Percentiles rank a stretch among this genome's conserved stretches.
Conservation (phyloP, 2,797 vertebrate genomes). For the Gymnoscopelus microlampas region DNA sequence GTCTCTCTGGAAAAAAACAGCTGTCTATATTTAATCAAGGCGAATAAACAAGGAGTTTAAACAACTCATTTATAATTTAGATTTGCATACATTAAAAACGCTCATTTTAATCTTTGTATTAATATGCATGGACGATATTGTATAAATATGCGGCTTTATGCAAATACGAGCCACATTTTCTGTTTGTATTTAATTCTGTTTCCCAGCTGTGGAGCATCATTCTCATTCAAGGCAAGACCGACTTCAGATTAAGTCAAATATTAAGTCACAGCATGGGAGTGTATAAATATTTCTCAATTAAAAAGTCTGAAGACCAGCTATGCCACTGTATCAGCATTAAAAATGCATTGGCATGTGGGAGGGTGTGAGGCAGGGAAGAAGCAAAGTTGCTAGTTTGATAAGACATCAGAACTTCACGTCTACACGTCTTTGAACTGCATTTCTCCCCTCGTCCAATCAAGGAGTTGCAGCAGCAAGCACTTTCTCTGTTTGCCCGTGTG, state of each 20-base stretch:
- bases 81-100: constrained; percentile 86
- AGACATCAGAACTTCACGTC: constrained; percentile 73
- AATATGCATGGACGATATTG: constrained; percentile 85
- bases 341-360: constrained; percentile 75
- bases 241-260: constrained; percentile 80
- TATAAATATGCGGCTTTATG: constrained; percentile 88
- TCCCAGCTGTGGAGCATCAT: constrained; percentile 82
- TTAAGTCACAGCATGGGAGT: constrained; percentile 80
- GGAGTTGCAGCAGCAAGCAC: constrained; percentile 62
- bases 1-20: constrained; percentile 77
- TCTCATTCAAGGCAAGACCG: constrained; percentile 77
- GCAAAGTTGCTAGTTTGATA: constrained; percentile 70
- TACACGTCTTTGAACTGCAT: constrained; percentile 75
- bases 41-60: constrained; percentile 87
- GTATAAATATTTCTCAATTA: constrained; percentile 82
- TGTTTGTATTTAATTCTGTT: constrained; percentile 86
- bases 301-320: constrained; percentile 74
- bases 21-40: constrained; percentile 88
- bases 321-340: constrained; percentile 79
- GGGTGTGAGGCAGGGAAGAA: constrained; percentile 36
- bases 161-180: constrained; percentile 80
- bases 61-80: constrained; percentile 89
- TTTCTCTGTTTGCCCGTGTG: constrained; percentile 51
- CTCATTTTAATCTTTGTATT: constrained; percentile 88
- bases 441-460: constrained; percentile 66